These are phyloP conservation scores for Endomychus coccineus DNA, from an alignment of 2,888 invertebrate genomes.

Conservation along the genomic window DNA sequence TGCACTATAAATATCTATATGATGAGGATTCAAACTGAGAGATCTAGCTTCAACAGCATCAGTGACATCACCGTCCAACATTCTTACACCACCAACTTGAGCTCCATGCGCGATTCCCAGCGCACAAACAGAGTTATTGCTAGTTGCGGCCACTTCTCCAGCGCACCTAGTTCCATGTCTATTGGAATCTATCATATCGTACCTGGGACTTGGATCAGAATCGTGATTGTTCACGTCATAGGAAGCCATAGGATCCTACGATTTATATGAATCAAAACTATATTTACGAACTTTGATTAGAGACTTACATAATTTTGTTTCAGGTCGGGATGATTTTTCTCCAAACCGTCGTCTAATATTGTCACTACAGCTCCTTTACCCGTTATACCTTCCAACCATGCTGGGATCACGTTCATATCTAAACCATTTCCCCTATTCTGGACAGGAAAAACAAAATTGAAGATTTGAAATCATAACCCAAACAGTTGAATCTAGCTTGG, in stretches of 20 bases:
- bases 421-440: conserved; percentile 86
- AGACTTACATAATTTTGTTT: conserved; percentile 83
- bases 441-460: conserved; percentile 9
- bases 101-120: conserved; percentile 95
- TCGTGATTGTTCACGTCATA: conserved; percentile 97
- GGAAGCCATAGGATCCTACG: conserved; percentile 86
- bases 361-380: conserved; percentile 94
- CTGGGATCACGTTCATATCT: conserved; percentile 94
- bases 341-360: conserved; percentile 93
- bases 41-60: conserved; percentile 97
- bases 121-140: conserved; percentile 92
- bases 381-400: conserved; percentile 90
- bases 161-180: conserved; percentile 93
- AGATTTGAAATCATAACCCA: conserved; percentile 10
- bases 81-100: conserved; percentile 85
- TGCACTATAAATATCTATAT: conserved; percentile 97
- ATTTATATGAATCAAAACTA: not conserved
- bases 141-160: conserved; percentile 95
- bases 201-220: conserved; percentile 93
- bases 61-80: conserved; percentile 97
- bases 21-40: conserved; percentile 87
- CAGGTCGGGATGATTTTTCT: conserved; percentile 93
- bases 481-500: conserved; percentile 5
- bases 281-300: not conserved
- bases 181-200: conserved; percentile 95